Evolutionary conservation across 2,797 vertebrate genomes (phyloP).

Genomic region (Champsocephalus esox): DNA sequence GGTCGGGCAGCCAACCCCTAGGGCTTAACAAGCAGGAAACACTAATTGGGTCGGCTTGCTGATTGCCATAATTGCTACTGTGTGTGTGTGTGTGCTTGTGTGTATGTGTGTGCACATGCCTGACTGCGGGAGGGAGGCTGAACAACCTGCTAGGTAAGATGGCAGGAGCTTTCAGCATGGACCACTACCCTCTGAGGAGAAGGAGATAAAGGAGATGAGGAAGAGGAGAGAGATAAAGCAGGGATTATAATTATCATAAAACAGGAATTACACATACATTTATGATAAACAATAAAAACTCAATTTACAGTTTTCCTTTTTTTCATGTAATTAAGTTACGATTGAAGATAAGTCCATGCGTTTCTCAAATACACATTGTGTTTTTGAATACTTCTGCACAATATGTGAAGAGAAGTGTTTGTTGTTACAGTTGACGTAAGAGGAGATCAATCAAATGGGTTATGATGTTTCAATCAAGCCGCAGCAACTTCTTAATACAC

Average conservation of each 20-base stretch:
- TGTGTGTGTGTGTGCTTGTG: slow-evolving; percentile 84
- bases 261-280: slow-evolving; percentile 31
- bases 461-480: neutral
- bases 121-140: slow-evolving; percentile 77
- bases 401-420: neutral
- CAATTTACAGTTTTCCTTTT: slow-evolving; percentile 17
- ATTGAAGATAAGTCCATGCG: neutral
- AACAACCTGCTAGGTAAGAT: slow-evolving; percentile 80
- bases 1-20: slow-evolving; percentile 87
- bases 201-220: slow-evolving; percentile 40
- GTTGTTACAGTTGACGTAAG: neutral
- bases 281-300: slow-evolving; percentile 29
- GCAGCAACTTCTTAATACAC: neutral
- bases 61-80: slow-evolving; percentile 99
- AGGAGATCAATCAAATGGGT: neutral
- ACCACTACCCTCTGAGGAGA: slow-evolving; percentile 49
- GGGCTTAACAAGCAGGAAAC: slow-evolving; percentile 90
- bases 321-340: neutral
- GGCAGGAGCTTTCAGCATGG: slow-evolving; percentile 65
- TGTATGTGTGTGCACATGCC: slow-evolving; percentile 87
- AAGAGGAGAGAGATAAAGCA: slow-evolving; percentile 22
- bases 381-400: neutral
- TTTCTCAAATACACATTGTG: neutral
- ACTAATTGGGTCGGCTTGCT: slow-evolving; percentile 92
- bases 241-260: slow-evolving; percentile 45